These are phyloP conservation scores for Embiotoca jacksoni DNA, from an alignment of 2,113 vertebrate genomes.

Conservation along the genomic window DNA sequence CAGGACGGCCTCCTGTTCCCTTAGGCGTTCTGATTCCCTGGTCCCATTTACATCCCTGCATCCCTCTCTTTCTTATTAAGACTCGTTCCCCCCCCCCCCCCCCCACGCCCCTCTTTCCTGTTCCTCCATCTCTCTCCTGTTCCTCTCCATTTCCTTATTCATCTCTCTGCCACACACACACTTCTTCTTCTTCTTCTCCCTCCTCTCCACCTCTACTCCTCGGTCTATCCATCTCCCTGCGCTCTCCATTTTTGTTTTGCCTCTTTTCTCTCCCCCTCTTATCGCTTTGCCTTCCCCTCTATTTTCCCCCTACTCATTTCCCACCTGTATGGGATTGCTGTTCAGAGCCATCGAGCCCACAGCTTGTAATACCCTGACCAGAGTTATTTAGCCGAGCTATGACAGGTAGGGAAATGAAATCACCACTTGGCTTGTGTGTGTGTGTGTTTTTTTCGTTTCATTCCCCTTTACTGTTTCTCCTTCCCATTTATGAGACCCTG, in stretches of 20 bases:
- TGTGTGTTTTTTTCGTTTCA: conserved; percentile 55
- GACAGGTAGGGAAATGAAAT: conserved; percentile 82
- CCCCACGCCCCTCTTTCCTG: neutral
- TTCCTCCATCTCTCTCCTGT: conserved; percentile 31
- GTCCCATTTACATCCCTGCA: conserved; percentile 57
- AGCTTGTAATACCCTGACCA: conserved; percentile 72
- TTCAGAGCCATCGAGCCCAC: conserved; percentile 52
- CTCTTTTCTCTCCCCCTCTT: conserved; percentile 25
- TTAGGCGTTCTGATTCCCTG: conserved; percentile 20
- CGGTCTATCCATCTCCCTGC: conserved; percentile 36
- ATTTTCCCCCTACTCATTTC: conserved; percentile 68
- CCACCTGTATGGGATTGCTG: conserved; percentile 70
- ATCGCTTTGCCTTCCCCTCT: conserved; percentile 22
- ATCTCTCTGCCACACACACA: too few relatives aligned
- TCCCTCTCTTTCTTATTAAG: conserved; percentile 59
- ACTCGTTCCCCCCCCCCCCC: neutral
- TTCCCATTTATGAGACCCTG: conserved; percentile 70
- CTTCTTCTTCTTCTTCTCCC: neutral
- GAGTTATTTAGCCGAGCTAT: conserved; percentile 76
- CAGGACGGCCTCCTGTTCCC: conserved; percentile 52
- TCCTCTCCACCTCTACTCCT: conserved; percentile 4
- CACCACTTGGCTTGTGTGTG: conserved; percentile 54
- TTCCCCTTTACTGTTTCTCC: conserved; percentile 70
- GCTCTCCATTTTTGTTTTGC: conserved; percentile 42
- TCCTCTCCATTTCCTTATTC: conserved; percentile 30